Conservation (phyloP, 2,888 invertebrate genomes). For the Plagodis dolabraria region DNA sequence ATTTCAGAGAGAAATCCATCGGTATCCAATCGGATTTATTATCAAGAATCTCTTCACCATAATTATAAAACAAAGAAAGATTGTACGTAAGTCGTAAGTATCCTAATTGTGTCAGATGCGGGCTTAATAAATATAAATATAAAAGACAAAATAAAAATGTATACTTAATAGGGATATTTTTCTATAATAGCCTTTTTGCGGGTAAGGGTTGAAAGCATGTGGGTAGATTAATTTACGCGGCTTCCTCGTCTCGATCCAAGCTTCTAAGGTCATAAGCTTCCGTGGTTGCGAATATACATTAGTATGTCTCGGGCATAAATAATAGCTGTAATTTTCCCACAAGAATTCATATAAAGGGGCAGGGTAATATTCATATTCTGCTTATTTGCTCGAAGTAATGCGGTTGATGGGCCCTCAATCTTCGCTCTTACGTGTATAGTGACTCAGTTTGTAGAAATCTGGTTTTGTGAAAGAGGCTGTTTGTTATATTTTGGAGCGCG, state of each 20-base stretch:
- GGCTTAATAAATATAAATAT: too few species aligned
- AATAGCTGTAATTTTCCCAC: constrained; percentile 46
- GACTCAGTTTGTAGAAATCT: constrained; percentile 20
- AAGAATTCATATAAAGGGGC: constrained; percentile 48
- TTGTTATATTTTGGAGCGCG: background rate
- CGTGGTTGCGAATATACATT: constrained; percentile 42
- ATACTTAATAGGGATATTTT: background rate
- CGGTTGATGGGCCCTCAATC: constrained; percentile 30
- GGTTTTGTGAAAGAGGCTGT: constrained; percentile 6
- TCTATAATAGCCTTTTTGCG: constrained; percentile 7
- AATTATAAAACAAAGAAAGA: too few species aligned
- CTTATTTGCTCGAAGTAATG: constrained; percentile 39
- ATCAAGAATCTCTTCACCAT: too few species aligned
- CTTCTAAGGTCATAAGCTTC: constrained; percentile 42
- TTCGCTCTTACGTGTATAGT: constrained; percentile 25
- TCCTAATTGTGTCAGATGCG: too few species aligned
- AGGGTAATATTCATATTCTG: constrained; percentile 39
- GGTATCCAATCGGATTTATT: too few species aligned
- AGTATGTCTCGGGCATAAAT: constrained; percentile 51
- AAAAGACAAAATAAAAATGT: too few species aligned
- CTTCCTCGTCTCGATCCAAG: constrained; percentile 10
- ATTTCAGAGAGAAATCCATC: too few species aligned
- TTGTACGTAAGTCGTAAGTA: too few species aligned
- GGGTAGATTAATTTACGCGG: constrained; percentile 42
- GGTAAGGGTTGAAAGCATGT: constrained; percentile 18